Evolutionary conservation across 2,797 vertebrate species (phyloP), one percentile per base, ranked within the genome.

Genomic region (Bryconaethiops microstoma): DNA sequence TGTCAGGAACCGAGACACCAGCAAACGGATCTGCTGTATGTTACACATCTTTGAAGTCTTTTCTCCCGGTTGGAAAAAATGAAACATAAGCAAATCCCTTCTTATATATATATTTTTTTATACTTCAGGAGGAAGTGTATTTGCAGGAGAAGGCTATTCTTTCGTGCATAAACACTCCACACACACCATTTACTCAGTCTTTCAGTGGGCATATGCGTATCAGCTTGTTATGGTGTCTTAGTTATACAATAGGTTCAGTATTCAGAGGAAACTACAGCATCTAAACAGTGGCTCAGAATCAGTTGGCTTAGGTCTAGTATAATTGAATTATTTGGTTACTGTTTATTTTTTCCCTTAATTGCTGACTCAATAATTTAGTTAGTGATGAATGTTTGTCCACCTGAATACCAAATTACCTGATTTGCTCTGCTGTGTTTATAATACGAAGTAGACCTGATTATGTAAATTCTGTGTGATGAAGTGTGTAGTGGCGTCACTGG

Each of bases 1-100:
- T 90, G 90, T 89, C 89, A 90, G 82, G 86, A 87, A 87, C 80
- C 23, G 73, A 87, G 91, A 92, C 75, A 82, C 88, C 87, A 86
- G 87, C 84, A 84, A 84, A 87, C 80, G 48, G 81, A 88, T 82
- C 75, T 78, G 82, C 82, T 86, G 85, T 82, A 83, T 84, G 67
- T 89, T 89, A 86, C 83, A 78, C 86, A 84, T 89, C 83, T 87
- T 83, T 86, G 72, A 84, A 87, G 86, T 73, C 75, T 21, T 84
- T 85, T 83, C 75, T 81, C 82, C 60, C 78, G 77, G 75, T 65
- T 78, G 68, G 40, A 80, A 48, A 67, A 70, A 29, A 29, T 48
- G 71, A 82, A 12, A n/a, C 12, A 29, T 80, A 65, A 39, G 55
- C 8, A 5, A 12, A 23, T 71, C 16, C 69, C 48, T 17, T 29